A percentile compares a stretch with the other conserved stretches of the same genome.
Conservation (phyloP, 1,140 invertebrate species). For the Leucophenga varia region DNA sequence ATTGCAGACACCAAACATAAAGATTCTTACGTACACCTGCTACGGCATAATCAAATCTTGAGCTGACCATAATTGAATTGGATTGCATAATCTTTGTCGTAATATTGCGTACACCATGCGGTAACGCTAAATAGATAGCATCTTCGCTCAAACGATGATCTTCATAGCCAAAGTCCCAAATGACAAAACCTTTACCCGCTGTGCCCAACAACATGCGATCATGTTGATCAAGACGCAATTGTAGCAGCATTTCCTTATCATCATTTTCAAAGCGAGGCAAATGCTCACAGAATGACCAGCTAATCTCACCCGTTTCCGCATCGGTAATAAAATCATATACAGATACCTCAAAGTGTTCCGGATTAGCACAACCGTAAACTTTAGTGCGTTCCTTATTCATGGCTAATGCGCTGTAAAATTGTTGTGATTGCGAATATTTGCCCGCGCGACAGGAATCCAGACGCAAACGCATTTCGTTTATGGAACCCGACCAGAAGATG, state of each 20-base stretch:
- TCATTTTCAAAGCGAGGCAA: slow-evolving; percentile 69
- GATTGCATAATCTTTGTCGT: slow-evolving; percentile 84
- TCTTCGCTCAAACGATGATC: slow-evolving; percentile 49
- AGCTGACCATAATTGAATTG: slow-evolving; percentile 89
- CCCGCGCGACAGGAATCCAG: slow-evolving; percentile 65
- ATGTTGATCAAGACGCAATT: slow-evolving; percentile 79
- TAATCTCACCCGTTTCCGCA: slow-evolving; percentile 58
- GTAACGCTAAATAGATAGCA: slow-evolving; percentile 73
- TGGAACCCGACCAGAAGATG: slow-evolving; percentile 76
- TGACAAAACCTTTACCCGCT: slow-evolving; percentile 77
- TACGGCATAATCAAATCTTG: slow-evolving; percentile 87
- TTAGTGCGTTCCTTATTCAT: slow-evolving; percentile 62
- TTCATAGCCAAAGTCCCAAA: slow-evolving; percentile 66
- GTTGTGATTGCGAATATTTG: slow-evolving; percentile 64
- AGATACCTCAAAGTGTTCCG: slow-evolving; percentile 61
- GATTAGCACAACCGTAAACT: slow-evolving; percentile 65
- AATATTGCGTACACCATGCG: slow-evolving; percentile 90
- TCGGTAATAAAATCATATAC: slow-evolving; percentile 33
- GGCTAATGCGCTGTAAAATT: slow-evolving; percentile 75
- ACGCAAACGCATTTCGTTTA: slow-evolving; percentile 72
- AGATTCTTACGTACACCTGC: slow-evolving; percentile 95
- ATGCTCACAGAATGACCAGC: slow-evolving; percentile 64
- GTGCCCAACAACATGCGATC: slow-evolving; percentile 80
- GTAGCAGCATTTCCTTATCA: slow-evolving; percentile 72
- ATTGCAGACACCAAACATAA: slow-evolving; percentile 89